A percentile compares a stretch with the other conserved stretches of the same genome.
Conservation (phyloP, 2,888 invertebrate genomes). For the Periphyllus acericola region DNA sequence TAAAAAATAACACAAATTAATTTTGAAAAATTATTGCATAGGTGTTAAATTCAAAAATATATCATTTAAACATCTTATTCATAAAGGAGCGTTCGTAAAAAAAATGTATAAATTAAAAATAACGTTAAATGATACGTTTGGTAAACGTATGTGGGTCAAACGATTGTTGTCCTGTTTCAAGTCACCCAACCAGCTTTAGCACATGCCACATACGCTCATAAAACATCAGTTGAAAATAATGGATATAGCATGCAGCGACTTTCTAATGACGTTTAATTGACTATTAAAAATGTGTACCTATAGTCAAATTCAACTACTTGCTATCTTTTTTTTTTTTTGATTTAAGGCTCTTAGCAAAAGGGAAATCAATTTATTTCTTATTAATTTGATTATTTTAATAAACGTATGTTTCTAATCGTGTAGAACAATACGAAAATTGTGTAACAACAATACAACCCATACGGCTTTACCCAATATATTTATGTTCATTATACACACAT, state of each 20-base stretch:
- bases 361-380: conserved; percentile 36
- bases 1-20: background rate
- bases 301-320: conserved; percentile 5
- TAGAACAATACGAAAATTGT: conserved; percentile 30
- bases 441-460: background rate
- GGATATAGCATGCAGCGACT: conserved; percentile 38
- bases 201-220: conserved; percentile 40
- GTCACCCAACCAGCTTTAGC: conserved; percentile 57
- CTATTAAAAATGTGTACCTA: conserved; percentile 6
- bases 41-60: background rate
- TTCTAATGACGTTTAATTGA: conserved; percentile 61
- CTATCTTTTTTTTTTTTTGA: conserved; percentile 2
- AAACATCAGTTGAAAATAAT: conserved; percentile 52
- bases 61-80: background rate
- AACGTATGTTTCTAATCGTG: conserved; percentile 17
- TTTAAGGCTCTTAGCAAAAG: background rate
- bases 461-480: background rate
- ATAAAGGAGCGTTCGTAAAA: background rate
- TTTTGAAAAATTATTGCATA: background rate
- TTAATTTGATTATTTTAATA: conserved; percentile 8
- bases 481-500: background rate
- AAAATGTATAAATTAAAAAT: background rate
- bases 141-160: conserved; percentile 56
- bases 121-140: background rate
- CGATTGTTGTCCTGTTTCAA: conserved; percentile 51